phyloP scores from a whole-genome alignment of 2,888 invertebrate species.

The Melinopterus prodromus region DNA sequence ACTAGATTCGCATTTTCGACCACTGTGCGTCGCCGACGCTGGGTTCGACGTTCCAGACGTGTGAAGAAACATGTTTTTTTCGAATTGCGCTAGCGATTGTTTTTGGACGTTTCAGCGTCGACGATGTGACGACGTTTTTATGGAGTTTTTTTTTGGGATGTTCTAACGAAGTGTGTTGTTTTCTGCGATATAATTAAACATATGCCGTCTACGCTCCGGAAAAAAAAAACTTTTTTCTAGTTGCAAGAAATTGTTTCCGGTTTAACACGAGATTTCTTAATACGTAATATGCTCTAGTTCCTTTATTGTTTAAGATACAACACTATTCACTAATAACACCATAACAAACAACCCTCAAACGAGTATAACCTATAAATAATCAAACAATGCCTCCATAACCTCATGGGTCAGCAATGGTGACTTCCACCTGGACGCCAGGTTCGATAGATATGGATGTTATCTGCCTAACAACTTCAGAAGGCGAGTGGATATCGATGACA shows the following conservation, averaged over 20 bases:
- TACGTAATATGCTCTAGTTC: no score
- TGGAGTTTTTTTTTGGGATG: not conserved
- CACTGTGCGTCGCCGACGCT: not conserved
- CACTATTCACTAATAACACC: not conserved
- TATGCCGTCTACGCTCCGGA: not conserved
- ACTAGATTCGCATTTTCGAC: no score
- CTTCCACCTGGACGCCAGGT: slow-evolving; percentile 97
- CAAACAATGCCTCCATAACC: not conserved
- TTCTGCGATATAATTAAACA: not conserved
- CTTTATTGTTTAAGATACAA: no score
- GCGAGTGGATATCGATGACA: slow-evolving; percentile 94
- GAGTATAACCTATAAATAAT: not conserved
- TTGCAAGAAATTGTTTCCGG: no score
- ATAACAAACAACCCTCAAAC: not conserved
- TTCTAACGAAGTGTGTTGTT: not conserved
- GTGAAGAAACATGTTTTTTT: not conserved
- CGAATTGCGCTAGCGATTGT: not conserved
- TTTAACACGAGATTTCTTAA: no score
- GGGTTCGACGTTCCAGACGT: not conserved
- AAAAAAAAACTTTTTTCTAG: no score
- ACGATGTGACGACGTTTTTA: not conserved
- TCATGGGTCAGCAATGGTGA: slow-evolving; percentile 87
- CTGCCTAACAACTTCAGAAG: slow-evolving; percentile 96
- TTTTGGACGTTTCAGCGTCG: not conserved
- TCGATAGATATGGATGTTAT: slow-evolving; percentile 94